Evolutionary conservation across 2,113 vertebrate species (phyloP), one percentile per base, ranked within the genome.

Genomic region (Perccottus glenii): DNA sequence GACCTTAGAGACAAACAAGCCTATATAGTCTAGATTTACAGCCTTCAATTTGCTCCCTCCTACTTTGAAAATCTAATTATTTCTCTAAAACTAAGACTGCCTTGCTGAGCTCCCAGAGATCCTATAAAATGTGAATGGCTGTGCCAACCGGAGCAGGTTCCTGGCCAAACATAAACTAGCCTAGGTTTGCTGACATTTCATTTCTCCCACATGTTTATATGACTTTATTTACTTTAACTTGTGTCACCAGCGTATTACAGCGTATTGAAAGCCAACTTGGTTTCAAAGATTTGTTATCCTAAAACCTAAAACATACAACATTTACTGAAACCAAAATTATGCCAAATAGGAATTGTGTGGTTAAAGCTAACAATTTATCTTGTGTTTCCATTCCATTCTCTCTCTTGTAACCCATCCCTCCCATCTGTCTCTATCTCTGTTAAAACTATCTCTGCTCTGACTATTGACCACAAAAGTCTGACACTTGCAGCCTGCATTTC

Each of bases 11-110:
- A 52, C 27, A 11, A 63, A 46, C 44, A 4, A 19, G 27, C 65
- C 36, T 64, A 51, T 8, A 67, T 5, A 19, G 44, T 62, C 16
- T 5, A 47, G 78, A 86, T 86, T 82, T 88, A 87, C 65, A 65
- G 70, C 73, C 60, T 63, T 72, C 52, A 70, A 16, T 53, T 27
- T 27, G 40, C 79, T 58, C 56, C 65, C 74, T 74, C 75, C 65
- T 47, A 19, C 79, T 79, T 67, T 50, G 60, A 78, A 79, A 86
- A 83, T 82, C 47, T 61, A 82, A 80, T 75, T 67, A 86, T 82
- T 86, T 76, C 63, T 73, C 74, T 74, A 74, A 83, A 86, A 77
- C 67, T 72, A 53, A 4, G 73, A 66, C 71, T 52, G 77, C 48
- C 48, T 58, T 42, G 5, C 51, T 36, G 32, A 64, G 56, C 59